A percentile compares a stretch with the other conserved stretches of the same genome.
These are phyloP conservation scores for Troides oblongomaculatus DNA, from an alignment of 2,888 invertebrate species.

Conservation along the genomic window DNA sequence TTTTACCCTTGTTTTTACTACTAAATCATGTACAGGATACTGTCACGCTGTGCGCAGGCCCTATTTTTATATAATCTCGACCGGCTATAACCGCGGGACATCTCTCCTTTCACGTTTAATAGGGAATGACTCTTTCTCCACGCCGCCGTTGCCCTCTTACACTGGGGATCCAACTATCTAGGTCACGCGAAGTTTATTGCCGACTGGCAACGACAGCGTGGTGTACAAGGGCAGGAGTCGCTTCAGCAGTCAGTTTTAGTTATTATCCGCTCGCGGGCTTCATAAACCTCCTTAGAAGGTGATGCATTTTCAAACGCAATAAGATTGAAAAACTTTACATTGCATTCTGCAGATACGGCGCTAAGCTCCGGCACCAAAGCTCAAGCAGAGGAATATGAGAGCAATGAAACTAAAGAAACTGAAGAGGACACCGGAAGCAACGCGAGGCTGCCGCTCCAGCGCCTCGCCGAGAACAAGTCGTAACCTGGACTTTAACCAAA, in stretches of 20 bases:
- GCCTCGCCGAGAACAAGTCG: background rate
- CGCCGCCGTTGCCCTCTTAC: background rate
- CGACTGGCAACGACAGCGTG: no score
- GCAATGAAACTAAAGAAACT: constrained; percentile 42
- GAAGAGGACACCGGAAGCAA: constrained; percentile 36
- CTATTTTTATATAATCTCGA: no score
- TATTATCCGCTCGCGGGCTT: no score
- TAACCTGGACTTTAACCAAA: background rate
- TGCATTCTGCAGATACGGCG: constrained; percentile 38
- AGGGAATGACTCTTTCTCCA: background rate
- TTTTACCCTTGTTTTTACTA: no score
- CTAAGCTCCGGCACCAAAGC: constrained; percentile 38
- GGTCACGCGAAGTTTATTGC: no score
- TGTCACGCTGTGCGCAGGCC: background rate
- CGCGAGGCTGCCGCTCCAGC: constrained; percentile 32
- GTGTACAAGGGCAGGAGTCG: no score
- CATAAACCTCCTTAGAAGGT: background rate
- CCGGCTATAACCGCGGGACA: no score
- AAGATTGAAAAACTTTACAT: no score
- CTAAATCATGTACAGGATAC: background rate
- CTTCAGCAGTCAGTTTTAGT: no score
- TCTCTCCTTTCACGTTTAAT: no score
- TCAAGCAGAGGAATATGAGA: constrained; percentile 40
- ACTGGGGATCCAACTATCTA: no score
- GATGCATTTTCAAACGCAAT: background rate